Evolutionary conservation across 2,888 invertebrate genomes (phyloP).

Genomic region (Folsomia candida): DNA sequence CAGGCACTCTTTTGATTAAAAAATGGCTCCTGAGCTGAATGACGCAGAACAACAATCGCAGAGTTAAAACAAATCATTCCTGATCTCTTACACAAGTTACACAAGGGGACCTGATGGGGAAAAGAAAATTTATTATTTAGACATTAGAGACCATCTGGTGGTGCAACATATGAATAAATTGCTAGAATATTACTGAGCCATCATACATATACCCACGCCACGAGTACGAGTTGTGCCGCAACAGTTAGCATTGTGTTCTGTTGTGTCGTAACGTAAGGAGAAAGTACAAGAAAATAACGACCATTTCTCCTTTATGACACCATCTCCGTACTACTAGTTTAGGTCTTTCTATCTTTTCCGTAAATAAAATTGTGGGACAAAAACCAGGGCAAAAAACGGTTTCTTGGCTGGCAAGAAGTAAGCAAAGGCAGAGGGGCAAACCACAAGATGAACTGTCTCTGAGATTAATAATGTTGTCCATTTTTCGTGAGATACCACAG

Average conservation of each 20-base stretch:
- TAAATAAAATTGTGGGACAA: not conserved
- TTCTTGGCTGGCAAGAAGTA: not conserved
- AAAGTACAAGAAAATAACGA: not conserved
- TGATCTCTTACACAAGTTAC: not conserved
- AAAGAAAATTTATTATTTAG: not conserved
- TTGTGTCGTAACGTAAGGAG: not conserved
- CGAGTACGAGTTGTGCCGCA: not conserved
- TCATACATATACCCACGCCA: no score
- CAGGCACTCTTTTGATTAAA: no score
- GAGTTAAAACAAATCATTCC: no score
- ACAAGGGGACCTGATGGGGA: no score
- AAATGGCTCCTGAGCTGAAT: no score
- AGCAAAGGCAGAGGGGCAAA: not conserved
- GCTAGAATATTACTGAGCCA: not conserved
- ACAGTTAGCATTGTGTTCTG: no score
- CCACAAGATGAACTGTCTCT: not conserved
- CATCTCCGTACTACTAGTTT: not conserved
- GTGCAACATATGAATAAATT: not conserved
- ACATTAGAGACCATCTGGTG: not conserved
- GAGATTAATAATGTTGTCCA: conserved; percentile 31
- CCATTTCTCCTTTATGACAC: not conserved
- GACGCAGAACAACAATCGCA: no score
- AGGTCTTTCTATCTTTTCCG: not conserved
- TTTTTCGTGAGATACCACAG: conserved; percentile 31
- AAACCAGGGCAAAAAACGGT: not conserved